Evolutionary conservation across 2,888 invertebrate genomes (phyloP), one percentile per base, ranked within the genome.

Genomic region (Sinelater perroti): DNA sequence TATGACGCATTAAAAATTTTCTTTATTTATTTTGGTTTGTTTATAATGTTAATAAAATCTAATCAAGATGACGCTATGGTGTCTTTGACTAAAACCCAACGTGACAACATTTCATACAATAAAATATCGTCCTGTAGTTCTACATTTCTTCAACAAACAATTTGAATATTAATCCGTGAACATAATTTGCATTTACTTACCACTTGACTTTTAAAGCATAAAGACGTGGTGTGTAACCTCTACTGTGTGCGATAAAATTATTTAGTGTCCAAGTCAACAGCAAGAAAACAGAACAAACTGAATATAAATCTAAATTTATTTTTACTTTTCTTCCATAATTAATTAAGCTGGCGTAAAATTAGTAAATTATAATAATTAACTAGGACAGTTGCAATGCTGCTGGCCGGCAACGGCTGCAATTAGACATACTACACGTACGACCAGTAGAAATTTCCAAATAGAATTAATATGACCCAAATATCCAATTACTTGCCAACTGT

Each of bases 201-300:
- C 10, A 30, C 30, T 30, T 30, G 30, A n/a, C 30, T 30, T 30
- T 30, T 11, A 30, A 6, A 30, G 30, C 11, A 11, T n/a, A 30
- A 30, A n/a, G 30, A 30, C n/a, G 30, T 6, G 30, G 30, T 6
- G 30, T 10, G 30, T n/a, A 11, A 30, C 30, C 30, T 30, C 30
- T n/a, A 11, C 30, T 30, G 30, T 30, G 30, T 11, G 10, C 24
- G 24, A 24, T 24, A 30, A 6, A 24, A n/a, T 30, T 30, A 6
- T 30, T 11, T 8, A 30, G 30, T 30, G 30, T 3, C 30, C n/a
- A 30, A 6, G 30, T 11, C 11, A 11, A 30, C 11, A 30, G 30
- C n/a, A 30, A 6, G 4, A 3, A n/a, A 30, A 10, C 30, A 11
- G 30, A 30, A n/a, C 30, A 30, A 30, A 30, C 30, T 30, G 11